phyloP scores from a whole-genome alignment of 2,888 invertebrate genomes.

The Sylvicola cinctus region DNA sequence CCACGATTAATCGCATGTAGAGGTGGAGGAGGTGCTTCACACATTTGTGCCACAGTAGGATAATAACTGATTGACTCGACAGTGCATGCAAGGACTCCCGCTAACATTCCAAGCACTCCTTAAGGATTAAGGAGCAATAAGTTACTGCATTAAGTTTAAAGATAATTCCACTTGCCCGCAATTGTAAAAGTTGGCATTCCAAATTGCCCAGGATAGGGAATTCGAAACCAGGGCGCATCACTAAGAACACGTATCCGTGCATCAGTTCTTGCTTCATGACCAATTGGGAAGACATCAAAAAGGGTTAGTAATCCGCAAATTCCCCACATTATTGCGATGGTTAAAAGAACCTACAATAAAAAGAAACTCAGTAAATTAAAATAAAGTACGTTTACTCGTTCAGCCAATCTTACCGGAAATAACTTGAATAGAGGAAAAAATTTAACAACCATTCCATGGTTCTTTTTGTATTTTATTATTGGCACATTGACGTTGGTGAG shows the following conservation, averaged over 20 bases:
- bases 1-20: constrained; percentile 75
- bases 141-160: neutral
- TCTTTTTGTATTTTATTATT: constrained; percentile 33
- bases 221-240: constrained; percentile 59
- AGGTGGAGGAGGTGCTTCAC: constrained; percentile 64
- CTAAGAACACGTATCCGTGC: constrained; percentile 43
- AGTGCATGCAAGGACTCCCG: constrained; percentile 57
- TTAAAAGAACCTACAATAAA: constrained; percentile 40
- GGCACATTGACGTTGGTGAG: constrained; percentile 44
- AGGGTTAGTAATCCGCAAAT: constrained; percentile 48
- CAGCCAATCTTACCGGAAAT: constrained; percentile 57
- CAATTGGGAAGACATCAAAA: constrained; percentile 36
- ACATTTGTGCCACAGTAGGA: constrained; percentile 72
- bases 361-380: neutral
- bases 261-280: constrained; percentile 55
- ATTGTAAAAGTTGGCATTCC: constrained; percentile 50
- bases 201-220: constrained; percentile 72
- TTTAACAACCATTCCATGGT: constrained; percentile 30
- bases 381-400: neutral
- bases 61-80: constrained; percentile 77
- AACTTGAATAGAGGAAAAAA: constrained; percentile 57
- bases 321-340: constrained; percentile 57
- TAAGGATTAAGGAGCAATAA: constrained; percentile 14
- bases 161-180: constrained; percentile 11
- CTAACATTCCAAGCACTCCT: constrained; percentile 55